phyloP scores from a whole-genome alignment of 1,140 invertebrate genomes.

The Acyrthosiphon pisum region DNA sequence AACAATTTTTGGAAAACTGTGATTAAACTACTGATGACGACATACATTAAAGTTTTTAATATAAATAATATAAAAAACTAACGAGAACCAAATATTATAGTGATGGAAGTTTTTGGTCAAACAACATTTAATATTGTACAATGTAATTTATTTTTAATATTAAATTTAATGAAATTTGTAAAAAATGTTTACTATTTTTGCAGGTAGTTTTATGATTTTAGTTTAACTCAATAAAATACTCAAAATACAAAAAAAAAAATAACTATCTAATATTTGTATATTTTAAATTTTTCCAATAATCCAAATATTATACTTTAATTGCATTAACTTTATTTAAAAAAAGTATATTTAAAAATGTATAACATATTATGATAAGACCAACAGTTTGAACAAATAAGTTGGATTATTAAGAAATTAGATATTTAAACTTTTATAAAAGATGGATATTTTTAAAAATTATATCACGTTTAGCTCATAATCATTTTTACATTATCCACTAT shows the following conservation, averaged over 20 bases:
- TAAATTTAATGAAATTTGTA: too few relatives aligned
- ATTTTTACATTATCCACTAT: not conserved
- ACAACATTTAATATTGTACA: too few relatives aligned
- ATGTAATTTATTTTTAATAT: too few relatives aligned
- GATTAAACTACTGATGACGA: not conserved
- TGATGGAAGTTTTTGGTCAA: too few relatives aligned
- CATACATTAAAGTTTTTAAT: not conserved
- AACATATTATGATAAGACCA: not conserved
- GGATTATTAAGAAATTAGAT: not conserved
- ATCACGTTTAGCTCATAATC: not conserved
- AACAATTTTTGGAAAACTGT: not conserved
- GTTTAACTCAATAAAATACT: too few relatives aligned
- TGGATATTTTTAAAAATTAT: constrained; percentile 1
- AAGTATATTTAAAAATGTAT: not conserved
- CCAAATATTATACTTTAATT: not conserved
- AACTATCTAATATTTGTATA: too few relatives aligned
- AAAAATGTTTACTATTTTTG: too few relatives aligned
- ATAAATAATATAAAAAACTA: not conserved
- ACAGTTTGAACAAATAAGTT: not conserved
- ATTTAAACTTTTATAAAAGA: not conserved
- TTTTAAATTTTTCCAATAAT: not conserved
- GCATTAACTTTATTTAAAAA: too few relatives aligned
- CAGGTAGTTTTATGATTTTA: too few relatives aligned
- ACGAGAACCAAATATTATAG: too few relatives aligned
- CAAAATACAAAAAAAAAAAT: too few relatives aligned